A percentile compares a stretch with the other conserved stretches of the same genome.
phyloP scores from a whole-genome alignment of 2,797 vertebrate species.

The Nothura maculosa region DNA sequence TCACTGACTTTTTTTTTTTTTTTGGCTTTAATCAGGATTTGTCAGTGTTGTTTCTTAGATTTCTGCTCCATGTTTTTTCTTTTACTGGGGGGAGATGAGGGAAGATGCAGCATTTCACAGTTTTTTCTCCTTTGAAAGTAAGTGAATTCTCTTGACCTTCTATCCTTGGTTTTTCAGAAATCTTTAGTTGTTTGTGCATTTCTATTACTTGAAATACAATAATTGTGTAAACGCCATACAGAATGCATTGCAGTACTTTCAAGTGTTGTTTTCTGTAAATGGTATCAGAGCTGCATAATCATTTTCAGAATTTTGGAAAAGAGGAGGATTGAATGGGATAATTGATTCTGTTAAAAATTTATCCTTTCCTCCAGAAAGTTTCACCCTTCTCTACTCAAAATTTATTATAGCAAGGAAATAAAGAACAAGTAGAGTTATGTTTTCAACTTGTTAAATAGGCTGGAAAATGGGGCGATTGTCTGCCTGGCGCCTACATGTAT shows the following conservation, averaged over 20 bases:
- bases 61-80: not conserved
- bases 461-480: conserved; percentile 67
- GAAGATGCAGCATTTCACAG: not conserved
- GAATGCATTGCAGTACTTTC: not conserved
- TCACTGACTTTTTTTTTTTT: not conserved
- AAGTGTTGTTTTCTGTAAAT: not conserved
- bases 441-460: conserved; percentile 68
- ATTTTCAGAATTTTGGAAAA: not conserved
- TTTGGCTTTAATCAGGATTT: not conserved
- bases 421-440: conserved; percentile 17
- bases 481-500: conserved; percentile 18
- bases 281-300: not conserved
- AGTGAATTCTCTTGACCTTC: not conserved
- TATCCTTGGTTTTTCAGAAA: not conserved
- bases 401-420: not conserved
- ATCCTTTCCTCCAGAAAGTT: not conserved
- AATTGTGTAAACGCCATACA: not conserved
- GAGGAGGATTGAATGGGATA: not conserved
- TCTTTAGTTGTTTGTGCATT: not conserved
- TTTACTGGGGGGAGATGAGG: not conserved
- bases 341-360: not conserved
- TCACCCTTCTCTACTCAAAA: not conserved
- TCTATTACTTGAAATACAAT: not conserved
- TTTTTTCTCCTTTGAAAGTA: not conserved
- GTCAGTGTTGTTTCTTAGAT: not conserved